These are phyloP conservation scores for Sphaeramia orbicularis DNA, from an alignment of 2,797 vertebrate species.

Conservation along the genomic window DNA sequence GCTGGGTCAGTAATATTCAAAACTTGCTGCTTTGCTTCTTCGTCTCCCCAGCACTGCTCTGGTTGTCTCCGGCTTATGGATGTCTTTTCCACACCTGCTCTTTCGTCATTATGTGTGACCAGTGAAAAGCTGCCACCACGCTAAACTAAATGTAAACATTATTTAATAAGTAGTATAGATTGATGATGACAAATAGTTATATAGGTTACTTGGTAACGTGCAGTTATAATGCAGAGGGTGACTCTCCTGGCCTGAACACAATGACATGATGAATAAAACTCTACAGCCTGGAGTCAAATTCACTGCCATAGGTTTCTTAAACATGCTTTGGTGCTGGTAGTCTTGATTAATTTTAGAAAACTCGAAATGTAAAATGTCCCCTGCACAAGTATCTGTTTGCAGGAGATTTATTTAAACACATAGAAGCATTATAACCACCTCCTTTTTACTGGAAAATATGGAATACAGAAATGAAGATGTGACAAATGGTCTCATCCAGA, in stretches of 20 bases:
- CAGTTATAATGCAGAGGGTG: constrained; percentile 28
- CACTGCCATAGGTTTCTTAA: not conserved
- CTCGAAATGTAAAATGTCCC: constrained; percentile 3
- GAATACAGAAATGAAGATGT: not conserved
- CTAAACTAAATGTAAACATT: constrained; percentile 71
- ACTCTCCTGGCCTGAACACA: constrained; percentile 19
- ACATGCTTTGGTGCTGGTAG: not conserved
- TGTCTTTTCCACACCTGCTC: constrained; percentile 68
- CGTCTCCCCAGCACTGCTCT: constrained; percentile 59
- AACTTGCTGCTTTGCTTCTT: constrained; percentile 91
- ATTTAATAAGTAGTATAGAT: constrained; percentile 66
- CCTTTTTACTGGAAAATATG: not conserved
- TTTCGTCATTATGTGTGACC: constrained; percentile 64
- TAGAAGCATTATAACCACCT: too few species aligned
- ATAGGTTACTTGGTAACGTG: constrained; percentile 36
- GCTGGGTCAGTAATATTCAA: constrained; percentile 99
- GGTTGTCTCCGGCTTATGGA: constrained; percentile 75
- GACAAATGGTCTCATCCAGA: not conserved
- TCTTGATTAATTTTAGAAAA: constrained; percentile 9
- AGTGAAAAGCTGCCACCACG: constrained; percentile 68
- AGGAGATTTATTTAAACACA: too few species aligned
- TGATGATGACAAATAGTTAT: constrained; percentile 62
- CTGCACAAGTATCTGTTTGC: too few species aligned
- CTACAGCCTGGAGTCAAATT: not conserved
- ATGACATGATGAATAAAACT: constrained; percentile 30